These are phyloP conservation scores for Falco novaeseelandiae DNA, from an alignment of 2,797 vertebrate genomes.

Conservation along the genomic window DNA sequence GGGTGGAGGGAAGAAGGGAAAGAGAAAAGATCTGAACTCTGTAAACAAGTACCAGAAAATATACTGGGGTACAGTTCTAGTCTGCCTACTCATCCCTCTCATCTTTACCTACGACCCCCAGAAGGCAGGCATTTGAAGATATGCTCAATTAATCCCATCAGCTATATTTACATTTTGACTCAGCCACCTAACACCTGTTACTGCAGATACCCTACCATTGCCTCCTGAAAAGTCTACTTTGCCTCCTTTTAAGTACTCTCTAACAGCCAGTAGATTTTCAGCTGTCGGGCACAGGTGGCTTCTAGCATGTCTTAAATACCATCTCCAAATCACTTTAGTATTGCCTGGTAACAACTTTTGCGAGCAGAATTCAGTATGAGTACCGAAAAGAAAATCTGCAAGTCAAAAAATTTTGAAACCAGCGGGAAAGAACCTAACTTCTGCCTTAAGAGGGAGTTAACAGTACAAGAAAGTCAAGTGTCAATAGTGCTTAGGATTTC, in stretches of 20 bases:
- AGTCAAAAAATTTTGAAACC: not conserved
- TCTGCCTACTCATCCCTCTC: not conserved
- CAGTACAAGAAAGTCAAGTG: not conserved
- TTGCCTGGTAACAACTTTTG: not conserved
- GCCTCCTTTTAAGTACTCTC: not conserved
- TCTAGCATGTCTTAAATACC: not conserved
- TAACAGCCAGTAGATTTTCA: not conserved
- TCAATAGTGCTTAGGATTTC: not conserved
- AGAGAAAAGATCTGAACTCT: not conserved
- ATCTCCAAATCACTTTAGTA: not conserved
- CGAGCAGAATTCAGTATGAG: not conserved
- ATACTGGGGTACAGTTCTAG: not conserved
- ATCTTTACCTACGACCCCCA: not conserved
- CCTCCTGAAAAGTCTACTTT: not conserved
- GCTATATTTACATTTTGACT: constrained; percentile 9
- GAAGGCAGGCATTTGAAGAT: constrained; percentile 12
- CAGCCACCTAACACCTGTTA: not conserved
- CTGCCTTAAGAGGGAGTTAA: not conserved
- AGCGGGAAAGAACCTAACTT: not conserved
- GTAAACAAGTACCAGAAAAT: not conserved
- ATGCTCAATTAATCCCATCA: constrained; percentile 28
- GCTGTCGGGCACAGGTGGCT: not conserved
- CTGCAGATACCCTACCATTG: not conserved
- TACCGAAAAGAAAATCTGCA: not conserved
- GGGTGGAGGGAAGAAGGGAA: not conserved